These are phyloP conservation scores for Capitella teleta DNA, from an alignment of 1,140 invertebrate species.

Conservation along the genomic window DNA sequence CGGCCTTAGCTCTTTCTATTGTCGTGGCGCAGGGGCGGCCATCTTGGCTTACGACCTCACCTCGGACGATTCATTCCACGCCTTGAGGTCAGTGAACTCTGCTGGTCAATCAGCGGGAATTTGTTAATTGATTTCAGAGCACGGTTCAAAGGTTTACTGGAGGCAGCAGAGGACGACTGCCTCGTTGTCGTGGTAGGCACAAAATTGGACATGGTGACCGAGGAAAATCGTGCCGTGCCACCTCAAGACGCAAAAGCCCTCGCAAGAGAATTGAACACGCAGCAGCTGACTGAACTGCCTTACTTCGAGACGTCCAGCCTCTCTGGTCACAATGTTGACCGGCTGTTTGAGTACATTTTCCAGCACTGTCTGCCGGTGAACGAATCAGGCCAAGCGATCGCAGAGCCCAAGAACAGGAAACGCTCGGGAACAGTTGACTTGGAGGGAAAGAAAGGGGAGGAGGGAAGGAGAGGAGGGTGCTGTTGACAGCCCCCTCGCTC, in stretches of 20 bases:
- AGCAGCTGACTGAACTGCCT: conserved; percentile 20
- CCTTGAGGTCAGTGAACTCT: conserved; percentile 25
- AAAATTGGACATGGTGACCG: conserved; percentile 31
- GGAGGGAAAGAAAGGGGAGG: no score
- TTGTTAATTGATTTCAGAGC: conserved; percentile 23
- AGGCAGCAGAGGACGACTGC: conserved; percentile 27
- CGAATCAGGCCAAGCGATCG: no score
- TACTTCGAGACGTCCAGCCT: conserved; percentile 43
- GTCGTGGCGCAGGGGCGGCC: conserved; percentile 34
- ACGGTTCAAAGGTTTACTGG: conserved; percentile 34
- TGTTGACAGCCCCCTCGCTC: no score
- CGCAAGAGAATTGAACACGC: conserved; percentile 28
- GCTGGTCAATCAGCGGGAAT: not conserved
- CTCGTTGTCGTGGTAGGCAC: conserved; percentile 39
- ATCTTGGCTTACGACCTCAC: conserved; percentile 37
- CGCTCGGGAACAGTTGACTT: no score
- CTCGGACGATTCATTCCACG: conserved; percentile 24
- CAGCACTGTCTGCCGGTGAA: no score
- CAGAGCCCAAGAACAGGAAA: no score
- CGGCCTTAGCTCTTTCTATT: conserved; percentile 46
- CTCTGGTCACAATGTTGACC: conserved; percentile 29
- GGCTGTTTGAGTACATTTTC: conserved; percentile 41
- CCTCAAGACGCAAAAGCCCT: conserved; percentile 23
- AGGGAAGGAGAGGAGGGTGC: no score
- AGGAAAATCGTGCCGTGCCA: conserved; percentile 20